phyloP scores from a whole-genome alignment of 2,888 invertebrate genomes.

The Ornithoptera priamus region DNA sequence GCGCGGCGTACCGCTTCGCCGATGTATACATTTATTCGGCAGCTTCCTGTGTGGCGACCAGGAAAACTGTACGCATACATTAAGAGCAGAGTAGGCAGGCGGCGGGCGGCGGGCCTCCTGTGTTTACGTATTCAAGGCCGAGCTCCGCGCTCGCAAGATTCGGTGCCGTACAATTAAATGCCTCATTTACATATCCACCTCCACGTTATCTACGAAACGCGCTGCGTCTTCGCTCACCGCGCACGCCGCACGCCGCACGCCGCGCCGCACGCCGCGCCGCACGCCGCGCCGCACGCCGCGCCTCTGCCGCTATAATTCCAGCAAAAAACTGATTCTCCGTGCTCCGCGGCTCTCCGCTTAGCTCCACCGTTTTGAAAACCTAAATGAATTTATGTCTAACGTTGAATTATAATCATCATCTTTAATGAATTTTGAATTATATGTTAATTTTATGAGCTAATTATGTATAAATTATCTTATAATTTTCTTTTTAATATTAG shows the following conservation, averaged over 20 bases:
- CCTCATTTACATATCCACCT: slow-evolving; percentile 24
- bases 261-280: neutral
- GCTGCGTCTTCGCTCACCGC: neutral
- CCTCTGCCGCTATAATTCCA: neutral
- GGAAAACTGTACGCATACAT: slow-evolving; percentile 17
- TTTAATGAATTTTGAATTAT: too few relatives aligned
- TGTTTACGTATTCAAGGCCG: slow-evolving; percentile 23
- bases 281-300: neutral
- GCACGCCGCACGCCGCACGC: neutral
- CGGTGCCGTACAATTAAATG: slow-evolving; percentile 22
- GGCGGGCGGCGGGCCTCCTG: slow-evolving; percentile 7
- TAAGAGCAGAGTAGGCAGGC: neutral
- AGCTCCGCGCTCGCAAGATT: slow-evolving; percentile 17
- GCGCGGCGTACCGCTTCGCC: too few relatives aligned
- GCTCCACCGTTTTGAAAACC: too few relatives aligned
- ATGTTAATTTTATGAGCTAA: too few relatives aligned
- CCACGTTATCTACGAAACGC: neutral
- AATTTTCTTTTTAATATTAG: neutral
- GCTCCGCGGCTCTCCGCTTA: neutral
- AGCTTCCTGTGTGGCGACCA: neutral
- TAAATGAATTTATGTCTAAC: too few relatives aligned
- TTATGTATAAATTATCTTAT: too few relatives aligned
- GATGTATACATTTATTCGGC: neutral
- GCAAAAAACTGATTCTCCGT: neutral
- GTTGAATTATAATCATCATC: too few relatives aligned